These are phyloP conservation scores for Eristalis tenax DNA, from an alignment of 2,888 invertebrate genomes.

Conservation along the genomic window DNA sequence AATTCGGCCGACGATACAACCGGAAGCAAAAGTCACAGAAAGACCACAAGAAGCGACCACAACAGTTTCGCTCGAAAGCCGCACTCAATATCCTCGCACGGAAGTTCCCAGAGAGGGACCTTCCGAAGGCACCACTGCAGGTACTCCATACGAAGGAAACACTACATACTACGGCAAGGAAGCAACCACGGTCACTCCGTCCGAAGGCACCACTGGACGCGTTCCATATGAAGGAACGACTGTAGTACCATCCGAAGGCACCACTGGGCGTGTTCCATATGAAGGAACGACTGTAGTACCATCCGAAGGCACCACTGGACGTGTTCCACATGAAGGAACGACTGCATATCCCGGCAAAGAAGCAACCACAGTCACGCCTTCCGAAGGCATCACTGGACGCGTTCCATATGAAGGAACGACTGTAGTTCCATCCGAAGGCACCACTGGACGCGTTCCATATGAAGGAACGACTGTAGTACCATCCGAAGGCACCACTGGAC, in stretches of 20 bases:
- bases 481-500: background rate
- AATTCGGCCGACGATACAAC: background rate
- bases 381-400: background rate
- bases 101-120: background rate
- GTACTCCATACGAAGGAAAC: background rate
- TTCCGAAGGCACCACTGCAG: background rate
- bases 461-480: background rate
- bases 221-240: background rate
- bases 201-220: no score
- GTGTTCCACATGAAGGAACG: background rate
- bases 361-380: no score
- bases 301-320: background rate
- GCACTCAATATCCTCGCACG: no score
- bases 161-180: no score
- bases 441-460: background rate
- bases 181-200: no score
- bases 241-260: background rate
- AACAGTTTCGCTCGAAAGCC: no score
- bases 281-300: background rate
- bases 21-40: constrained; percentile 5
- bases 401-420: background rate
- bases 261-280: no score
- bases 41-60: background rate
- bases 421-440: background rate
- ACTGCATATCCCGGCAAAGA: no score